Conservation (phyloP, 2,888 invertebrate species). For the Neoaliturus tenellus region DNA sequence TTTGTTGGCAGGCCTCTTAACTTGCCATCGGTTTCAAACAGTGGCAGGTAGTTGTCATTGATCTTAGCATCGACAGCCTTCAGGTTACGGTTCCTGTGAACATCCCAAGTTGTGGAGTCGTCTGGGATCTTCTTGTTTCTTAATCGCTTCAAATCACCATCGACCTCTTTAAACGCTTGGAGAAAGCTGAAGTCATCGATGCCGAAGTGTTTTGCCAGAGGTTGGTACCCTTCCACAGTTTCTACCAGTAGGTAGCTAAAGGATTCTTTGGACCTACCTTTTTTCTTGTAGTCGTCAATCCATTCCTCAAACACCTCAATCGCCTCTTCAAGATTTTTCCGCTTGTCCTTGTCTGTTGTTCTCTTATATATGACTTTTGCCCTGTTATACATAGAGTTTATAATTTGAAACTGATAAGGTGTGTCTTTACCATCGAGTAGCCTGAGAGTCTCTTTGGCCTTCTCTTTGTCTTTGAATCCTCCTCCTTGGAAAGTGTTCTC, state of each 20-base stretch:
- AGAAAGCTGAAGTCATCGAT: constrained; percentile 77
- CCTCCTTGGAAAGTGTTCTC: constrained; percentile 81
- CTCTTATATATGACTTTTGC: constrained; percentile 73
- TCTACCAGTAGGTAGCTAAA: constrained; percentile 81
- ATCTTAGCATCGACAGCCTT: constrained; percentile 73
- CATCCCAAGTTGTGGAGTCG: constrained; percentile 83
- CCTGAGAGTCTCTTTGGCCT: constrained; percentile 82
- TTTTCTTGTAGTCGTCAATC: constrained; percentile 82
- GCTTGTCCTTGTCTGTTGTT: constrained; percentile 85
- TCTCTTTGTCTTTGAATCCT: constrained; percentile 87
- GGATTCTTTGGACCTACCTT: constrained; percentile 81
- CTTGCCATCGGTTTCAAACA: constrained; percentile 77
- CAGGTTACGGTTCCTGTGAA: constrained; percentile 80
- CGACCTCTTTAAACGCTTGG: constrained; percentile 78
- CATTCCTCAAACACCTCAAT: constrained; percentile 83
- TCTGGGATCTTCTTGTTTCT: constrained; percentile 75
- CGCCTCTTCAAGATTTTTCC: constrained; percentile 84
- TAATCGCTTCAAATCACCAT: constrained; percentile 85
- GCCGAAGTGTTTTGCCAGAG: constrained; percentile 75
- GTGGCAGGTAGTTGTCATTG: constrained; percentile 71
- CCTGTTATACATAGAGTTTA: constrained; percentile 69
- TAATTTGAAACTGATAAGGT: constrained; percentile 81
- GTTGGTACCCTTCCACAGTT: constrained; percentile 76
- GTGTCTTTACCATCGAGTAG: constrained; percentile 83
- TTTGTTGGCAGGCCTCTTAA: constrained; percentile 82